Evolutionary conservation across 2,888 invertebrate species (phyloP), one percentile per base, ranked within the genome.

Genomic region (Perdita meconis): DNA sequence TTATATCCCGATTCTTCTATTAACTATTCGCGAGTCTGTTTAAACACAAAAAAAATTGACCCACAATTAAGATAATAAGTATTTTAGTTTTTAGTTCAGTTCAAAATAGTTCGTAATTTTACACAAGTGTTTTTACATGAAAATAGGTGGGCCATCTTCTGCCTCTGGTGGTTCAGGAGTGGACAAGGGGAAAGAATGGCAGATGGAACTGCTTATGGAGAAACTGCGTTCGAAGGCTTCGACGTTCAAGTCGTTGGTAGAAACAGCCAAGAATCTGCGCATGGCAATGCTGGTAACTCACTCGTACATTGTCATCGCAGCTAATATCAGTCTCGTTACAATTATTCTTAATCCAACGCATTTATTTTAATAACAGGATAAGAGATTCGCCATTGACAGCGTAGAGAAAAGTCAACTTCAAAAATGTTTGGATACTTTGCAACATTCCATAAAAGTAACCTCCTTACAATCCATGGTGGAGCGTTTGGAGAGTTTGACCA

Each of bases 361-460:
- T 51, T 44, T 40, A 10, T 70, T 30, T 12, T 40, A 34, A n/a
- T 36, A 24, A 19, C 90, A 97, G 97, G 98, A 98, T 89, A 98
- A 98, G 92, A 94, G 97, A 78, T 97, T 97, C 93, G 96, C 97
- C 3, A 94, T 97, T 65, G 98, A 98, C 89, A 95, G 95, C 86
- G 95, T 96, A 44, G 98, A 98, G 90, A 96, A 97, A 89, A 95
- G 95, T 88, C 97, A 97, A 87, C 94, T 98, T 75, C 98, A 98
- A 92, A 96, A 97, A 93, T 98, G 97, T 92, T 93, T 98, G 80
- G 98, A 98, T 91, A 97, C 97, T 72, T 94, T 98, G 85, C 98
- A 98, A 90, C 97, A 98, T 92, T 97, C 97, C 77, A 98, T 98
- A 83, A 98, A 97, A 94, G 97, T 98, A 1, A 97, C 96, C 74